Evolutionary conservation across 2,888 invertebrate genomes (phyloP), one percentile per base, ranked within the genome.

Genomic region (Dexiosoma caninum): DNA sequence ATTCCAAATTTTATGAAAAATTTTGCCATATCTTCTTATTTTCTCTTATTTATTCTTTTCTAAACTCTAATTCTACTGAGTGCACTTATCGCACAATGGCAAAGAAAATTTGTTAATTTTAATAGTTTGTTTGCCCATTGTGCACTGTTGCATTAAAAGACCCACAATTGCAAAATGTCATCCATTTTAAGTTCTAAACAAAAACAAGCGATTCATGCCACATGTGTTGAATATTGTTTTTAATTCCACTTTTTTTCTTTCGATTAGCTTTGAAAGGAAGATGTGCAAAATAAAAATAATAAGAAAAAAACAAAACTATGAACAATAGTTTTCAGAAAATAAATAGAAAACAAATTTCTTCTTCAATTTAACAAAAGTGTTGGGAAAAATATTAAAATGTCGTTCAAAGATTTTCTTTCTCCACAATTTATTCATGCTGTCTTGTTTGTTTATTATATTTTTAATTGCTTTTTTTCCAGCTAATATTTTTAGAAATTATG

Each of bases 121-220:
- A 27, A 27, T 5, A 27, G 27, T 27, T 27, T 32, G 1, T 16
- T 30, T 19, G n/a, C 8, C 16, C 53, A 55, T 16, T 72, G 44
- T 23, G 4, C 8, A 14, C 30, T 16, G 10, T 30, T 12, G 57
- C 19, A 46, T 49, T 37, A 37, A 37, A 55, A 37, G 42, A 64
- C n/a, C 55, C 46, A 59, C 66, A 30, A 49, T 37, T 27, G 14
- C 32, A 46, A 32, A 51, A 60, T 70, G 35, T 46, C 55, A 77
- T 69, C 19, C 37, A 9, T 14, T 14, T 46, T 9, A 62, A 62
- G 6, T n/a, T 76, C 53, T 67, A 80, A 80, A 72, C 60, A 67
- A 81, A 67, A 77, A 64, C 67, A 69, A 72, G 42, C 19, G 67
- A 71, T 76, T 62, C 60, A 62, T 81, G 76, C n/a, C 76, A 81